These are phyloP conservation scores for Dendrolimus pini DNA, from an alignment of 2,888 invertebrate species.

Conservation along the genomic window DNA sequence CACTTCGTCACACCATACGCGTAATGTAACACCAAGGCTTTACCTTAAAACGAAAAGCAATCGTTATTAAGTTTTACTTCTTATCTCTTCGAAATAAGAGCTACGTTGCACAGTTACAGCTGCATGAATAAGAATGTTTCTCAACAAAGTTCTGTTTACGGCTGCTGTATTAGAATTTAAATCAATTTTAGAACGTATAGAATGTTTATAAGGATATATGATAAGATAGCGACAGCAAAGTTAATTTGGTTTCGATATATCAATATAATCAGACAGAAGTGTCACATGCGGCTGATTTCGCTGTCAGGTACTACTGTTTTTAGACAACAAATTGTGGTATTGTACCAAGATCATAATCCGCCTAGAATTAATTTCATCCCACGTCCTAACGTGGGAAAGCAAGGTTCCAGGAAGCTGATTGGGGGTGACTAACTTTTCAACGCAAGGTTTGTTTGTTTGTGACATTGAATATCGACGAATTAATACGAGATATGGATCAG, in stretches of 20 bases:
- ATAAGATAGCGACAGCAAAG: not conserved
- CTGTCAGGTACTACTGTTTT: constrained; percentile 3
- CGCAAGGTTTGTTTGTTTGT: too few relatives aligned
- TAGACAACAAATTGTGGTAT: not conserved
- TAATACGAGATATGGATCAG: too few relatives aligned
- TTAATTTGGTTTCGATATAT: constrained; percentile 19
- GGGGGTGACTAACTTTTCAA: too few relatives aligned
- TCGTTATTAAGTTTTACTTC: constrained; percentile 2
- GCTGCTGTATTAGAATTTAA: constrained; percentile 8
- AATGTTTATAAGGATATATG: not conserved
- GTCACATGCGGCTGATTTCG: constrained; percentile 24
- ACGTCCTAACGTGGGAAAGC: not conserved
- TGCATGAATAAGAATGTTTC: constrained; percentile 7
- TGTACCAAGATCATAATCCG: not conserved
- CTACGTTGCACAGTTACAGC: not conserved
- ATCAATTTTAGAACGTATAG: constrained; percentile 2
- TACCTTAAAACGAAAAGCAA: not conserved
- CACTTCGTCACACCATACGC: constrained; percentile 60
- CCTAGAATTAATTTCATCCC: not conserved
- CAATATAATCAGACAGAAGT: constrained; percentile 24
- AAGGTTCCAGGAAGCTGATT: not conserved
- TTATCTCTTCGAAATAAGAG: constrained; percentile 12
- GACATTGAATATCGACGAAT: too few relatives aligned
- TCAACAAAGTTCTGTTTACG: constrained; percentile 17
- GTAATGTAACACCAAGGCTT: constrained; percentile 18